These are phyloP conservation scores for Drosophila mayaguana DNA, from an alignment of 2,888 invertebrate genomes.

Conservation along the genomic window DNA sequence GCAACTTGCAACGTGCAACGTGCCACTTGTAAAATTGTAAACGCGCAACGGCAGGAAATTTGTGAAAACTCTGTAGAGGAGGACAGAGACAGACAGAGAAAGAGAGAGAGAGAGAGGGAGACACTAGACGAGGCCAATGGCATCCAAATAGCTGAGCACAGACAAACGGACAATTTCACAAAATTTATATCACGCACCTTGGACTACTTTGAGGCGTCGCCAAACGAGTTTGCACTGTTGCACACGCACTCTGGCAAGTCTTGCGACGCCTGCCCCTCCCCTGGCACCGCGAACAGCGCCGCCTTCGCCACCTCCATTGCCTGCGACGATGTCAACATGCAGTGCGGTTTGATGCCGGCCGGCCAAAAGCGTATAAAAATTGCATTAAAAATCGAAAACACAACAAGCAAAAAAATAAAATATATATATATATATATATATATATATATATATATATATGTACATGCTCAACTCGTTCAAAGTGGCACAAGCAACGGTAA, in stretches of 20 bases:
- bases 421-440: background rate
- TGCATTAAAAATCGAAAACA: conserved; percentile 78
- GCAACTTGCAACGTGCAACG: background rate
- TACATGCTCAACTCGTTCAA: conserved; percentile 57
- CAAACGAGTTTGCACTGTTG: conserved; percentile 62
- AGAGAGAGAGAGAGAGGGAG: background rate
- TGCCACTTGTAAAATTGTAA: conserved; percentile 19
- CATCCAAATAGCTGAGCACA: conserved; percentile 30
- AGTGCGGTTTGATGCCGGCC: conserved; percentile 66
- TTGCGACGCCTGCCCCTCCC: conserved; percentile 44
- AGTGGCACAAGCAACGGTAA: conserved; percentile 76
- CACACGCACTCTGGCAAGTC: conserved; percentile 66
- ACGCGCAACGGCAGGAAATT: too few relatives aligned
- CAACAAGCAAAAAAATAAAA: conserved; percentile 23
- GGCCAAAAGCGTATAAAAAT: conserved; percentile 64
- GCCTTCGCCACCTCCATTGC: conserved; percentile 18
- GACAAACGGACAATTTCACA: conserved; percentile 41
- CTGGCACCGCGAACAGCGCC: conserved; percentile 1
- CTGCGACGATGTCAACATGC: conserved; percentile 63
- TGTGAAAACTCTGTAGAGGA: conserved; percentile 41
- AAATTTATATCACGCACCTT: conserved; percentile 79
- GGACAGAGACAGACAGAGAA: background rate
- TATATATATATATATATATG: background rate
- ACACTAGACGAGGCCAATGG: conserved; percentile 47
- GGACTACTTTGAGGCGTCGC: conserved; percentile 74